These are phyloP conservation scores for Cranoglanis bouderius DNA, from an alignment of 2,113 vertebrate species.

Conservation along the genomic window DNA sequence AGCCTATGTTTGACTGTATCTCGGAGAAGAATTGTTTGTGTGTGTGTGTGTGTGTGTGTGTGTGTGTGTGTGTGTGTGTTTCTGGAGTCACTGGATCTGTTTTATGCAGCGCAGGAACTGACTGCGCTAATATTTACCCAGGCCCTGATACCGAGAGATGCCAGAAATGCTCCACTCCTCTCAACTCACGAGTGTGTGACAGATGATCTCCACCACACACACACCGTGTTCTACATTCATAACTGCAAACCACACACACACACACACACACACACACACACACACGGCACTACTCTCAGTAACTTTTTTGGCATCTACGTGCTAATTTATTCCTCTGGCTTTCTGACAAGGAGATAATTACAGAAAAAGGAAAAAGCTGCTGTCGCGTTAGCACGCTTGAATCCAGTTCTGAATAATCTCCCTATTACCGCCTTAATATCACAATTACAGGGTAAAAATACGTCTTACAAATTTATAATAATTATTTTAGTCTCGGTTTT, in stretches of 20 bases:
- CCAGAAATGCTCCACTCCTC: background rate
- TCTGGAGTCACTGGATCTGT: background rate
- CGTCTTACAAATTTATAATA: conserved; percentile 9
- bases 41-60: background rate
- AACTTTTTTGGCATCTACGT: background rate
- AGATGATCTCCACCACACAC: background rate
- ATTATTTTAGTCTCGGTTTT: background rate
- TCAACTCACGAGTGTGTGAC: background rate
- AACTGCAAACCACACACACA: background rate
- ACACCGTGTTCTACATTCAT: background rate
- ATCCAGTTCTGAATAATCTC: background rate
- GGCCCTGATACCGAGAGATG: background rate
- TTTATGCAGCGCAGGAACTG: background rate
- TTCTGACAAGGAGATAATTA: conserved; percentile 31
- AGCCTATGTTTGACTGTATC: background rate
- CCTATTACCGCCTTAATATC: background rate
- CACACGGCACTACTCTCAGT: background rate
- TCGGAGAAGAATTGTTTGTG: no score
- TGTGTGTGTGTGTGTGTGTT: background rate
- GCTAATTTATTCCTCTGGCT: conserved; percentile 27
- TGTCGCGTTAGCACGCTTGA: background rate
- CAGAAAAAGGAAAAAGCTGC: background rate
- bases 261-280: background rate
- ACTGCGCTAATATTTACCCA: conserved; percentile 9
- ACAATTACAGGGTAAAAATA: conserved; percentile 1